Evolutionary conservation across 2,113 vertebrate genomes (phyloP).

Genomic region (Fukomys damarensis): DNA sequence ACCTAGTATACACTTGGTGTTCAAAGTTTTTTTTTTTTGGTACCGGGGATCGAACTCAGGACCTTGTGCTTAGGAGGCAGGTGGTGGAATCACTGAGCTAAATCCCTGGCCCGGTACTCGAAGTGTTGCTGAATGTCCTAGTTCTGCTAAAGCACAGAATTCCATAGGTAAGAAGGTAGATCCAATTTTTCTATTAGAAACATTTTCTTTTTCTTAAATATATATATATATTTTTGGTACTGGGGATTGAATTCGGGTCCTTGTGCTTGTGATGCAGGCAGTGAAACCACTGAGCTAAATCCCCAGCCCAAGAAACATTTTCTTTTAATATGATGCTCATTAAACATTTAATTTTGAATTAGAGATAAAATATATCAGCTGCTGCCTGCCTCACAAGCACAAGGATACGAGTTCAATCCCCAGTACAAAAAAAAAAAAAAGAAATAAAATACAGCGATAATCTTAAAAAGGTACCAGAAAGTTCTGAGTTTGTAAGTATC

Average conservation of each 20-base stretch:
- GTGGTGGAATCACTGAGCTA: too few species aligned
- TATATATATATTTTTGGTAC: too few species aligned
- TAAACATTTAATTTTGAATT: conserved; percentile 45
- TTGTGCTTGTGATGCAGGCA: too few species aligned
- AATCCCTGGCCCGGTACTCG: background rate
- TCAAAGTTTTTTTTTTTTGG: background rate
- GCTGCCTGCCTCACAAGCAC: too few species aligned
- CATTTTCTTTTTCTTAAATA: background rate
- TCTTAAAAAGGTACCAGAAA: conserved; percentile 22
- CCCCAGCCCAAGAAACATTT: background rate
- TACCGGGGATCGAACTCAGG: too few species aligned
- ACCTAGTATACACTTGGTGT: background rate
- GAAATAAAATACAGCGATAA: background rate
- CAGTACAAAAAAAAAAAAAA: too few species aligned
- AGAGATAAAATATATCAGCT: background rate
- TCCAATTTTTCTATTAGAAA: conserved; percentile 21
- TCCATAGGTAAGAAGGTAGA: background rate
- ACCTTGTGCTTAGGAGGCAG: too few species aligned
- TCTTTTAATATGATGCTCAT: background rate
- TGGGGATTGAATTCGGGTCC: too few species aligned
- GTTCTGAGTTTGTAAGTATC: conserved; percentile 1
- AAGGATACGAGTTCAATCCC: too few species aligned
- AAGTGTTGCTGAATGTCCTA: conserved; percentile 26
- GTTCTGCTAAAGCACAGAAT: background rate
- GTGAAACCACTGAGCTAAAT: too few species aligned